These are phyloP conservation scores for Scaptomyza polygonia DNA, from an alignment of 2,888 invertebrate species.

Conservation along the genomic window DNA sequence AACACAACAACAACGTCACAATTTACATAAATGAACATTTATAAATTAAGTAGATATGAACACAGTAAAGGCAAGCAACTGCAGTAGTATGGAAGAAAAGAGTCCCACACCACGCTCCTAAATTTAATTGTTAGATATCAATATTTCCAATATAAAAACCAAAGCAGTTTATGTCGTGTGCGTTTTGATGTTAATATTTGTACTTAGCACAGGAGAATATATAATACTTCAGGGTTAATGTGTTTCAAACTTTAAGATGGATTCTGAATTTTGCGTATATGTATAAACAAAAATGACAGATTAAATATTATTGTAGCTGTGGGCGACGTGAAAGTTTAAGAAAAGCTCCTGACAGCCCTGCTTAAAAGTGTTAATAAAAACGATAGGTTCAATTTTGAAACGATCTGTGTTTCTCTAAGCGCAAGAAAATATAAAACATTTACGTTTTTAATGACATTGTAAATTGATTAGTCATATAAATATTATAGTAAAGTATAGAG, in stretches of 20 bases:
- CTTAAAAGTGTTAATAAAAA: background rate
- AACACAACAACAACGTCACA: constrained; percentile 40
- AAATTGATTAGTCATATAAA: background rate
- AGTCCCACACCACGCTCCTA: constrained; percentile 35
- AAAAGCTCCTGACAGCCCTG: background rate
- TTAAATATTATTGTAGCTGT: background rate
- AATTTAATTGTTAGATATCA: constrained; percentile 8
- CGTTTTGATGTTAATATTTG: constrained; percentile 31
- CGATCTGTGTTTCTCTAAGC: background rate
- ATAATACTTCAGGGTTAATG: constrained; percentile 2
- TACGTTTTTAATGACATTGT: background rate
- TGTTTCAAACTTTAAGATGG: too few species aligned
- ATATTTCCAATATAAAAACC: constrained; percentile 61
- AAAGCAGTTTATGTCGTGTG: constrained; percentile 71
- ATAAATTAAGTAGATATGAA: constrained; percentile 22
- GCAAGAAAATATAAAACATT: background rate
- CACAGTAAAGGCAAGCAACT: constrained; percentile 38
- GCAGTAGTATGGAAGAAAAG: constrained; percentile 16
- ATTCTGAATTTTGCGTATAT: too few species aligned
- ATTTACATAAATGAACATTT: constrained; percentile 19
- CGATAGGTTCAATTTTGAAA: background rate
- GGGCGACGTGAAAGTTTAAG: background rate
- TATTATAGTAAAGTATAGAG: background rate
- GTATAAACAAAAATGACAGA: background rate
- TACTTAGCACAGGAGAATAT: constrained; percentile 14